phyloP scores from a whole-genome alignment of 1,140 invertebrate genomes.

The Drosophila auraria region DNA sequence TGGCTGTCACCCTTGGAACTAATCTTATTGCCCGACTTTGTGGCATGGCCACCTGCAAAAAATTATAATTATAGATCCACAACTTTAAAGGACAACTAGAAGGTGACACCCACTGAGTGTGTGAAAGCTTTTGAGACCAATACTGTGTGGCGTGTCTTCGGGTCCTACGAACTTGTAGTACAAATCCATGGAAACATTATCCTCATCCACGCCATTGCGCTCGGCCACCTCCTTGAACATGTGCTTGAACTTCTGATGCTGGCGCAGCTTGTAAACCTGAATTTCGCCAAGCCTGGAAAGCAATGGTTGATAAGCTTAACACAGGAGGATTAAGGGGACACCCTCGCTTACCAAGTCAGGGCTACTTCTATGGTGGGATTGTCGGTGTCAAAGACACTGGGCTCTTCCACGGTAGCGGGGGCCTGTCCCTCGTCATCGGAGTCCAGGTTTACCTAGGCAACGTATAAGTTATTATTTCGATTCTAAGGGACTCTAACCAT shows the following conservation, averaged over 20 bases:
- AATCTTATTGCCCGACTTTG: conserved; percentile 31
- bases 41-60: conserved; percentile 54
- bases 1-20: not conserved
- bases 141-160: conserved; percentile 60
- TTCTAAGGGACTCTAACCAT: not conserved
- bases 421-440: conserved; percentile 57
- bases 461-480: not conserved
- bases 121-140: conserved; percentile 65
- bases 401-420: not conserved
- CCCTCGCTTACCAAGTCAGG: conserved; percentile 51
- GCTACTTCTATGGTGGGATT: conserved; percentile 66
- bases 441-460: conserved; percentile 56
- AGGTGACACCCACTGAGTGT: conserved; percentile 52
- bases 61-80: not conserved
- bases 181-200: conserved; percentile 57
- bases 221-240: conserved; percentile 68
- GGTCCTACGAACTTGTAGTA: conserved; percentile 54
- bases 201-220: conserved; percentile 53
- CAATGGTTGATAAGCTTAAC: not conserved
- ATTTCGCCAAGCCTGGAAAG: conserved; percentile 60
- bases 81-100: not conserved
- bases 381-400: conserved; percentile 42
- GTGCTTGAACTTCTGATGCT: conserved; percentile 70
- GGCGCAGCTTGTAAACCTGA: conserved; percentile 63
- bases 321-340: too few species aligned